A percentile compares a stretch with the other conserved stretches of the same genome.
These are phyloP conservation scores for Clavelina lepadiformis DNA, from an alignment of 23 tunicate genomes.

Conservation along the genomic window DNA sequence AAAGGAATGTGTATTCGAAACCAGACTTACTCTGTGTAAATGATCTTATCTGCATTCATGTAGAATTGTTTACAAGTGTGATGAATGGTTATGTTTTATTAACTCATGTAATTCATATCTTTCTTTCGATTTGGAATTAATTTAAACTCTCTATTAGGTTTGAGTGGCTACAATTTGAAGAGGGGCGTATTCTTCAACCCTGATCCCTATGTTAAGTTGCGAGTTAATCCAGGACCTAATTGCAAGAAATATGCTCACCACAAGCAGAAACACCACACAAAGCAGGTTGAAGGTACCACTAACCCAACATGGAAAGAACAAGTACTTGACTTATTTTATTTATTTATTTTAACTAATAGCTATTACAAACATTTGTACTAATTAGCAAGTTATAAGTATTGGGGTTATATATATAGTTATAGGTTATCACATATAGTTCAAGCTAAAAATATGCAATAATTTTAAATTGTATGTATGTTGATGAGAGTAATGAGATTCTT, in stretches of 20 bases:
- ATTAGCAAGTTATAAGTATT: not conserved
- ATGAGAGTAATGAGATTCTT: no score
- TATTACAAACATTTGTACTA: not conserved
- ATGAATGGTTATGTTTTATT: no score
- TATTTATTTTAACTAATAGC: not conserved
- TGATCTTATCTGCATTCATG: not conserved
- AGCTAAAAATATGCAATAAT: no score
- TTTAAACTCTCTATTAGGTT: conserved; percentile 16
- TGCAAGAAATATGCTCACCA: conserved; percentile 65
- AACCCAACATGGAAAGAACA: conserved; percentile 94
- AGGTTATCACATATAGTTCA: no score
- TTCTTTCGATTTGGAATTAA: no score
- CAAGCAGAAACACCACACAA: conserved; percentile 51
- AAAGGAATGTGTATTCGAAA: no score
- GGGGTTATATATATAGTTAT: not conserved
- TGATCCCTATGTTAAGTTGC: conserved; percentile 72
- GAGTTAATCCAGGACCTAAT: conserved; percentile 62
- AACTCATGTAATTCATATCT: no score
- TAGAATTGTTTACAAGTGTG: not conserved
- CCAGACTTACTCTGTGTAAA: no score
- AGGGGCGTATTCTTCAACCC: conserved; percentile 90
- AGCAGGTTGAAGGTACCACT: conserved; percentile 78
- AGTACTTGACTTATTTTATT: conserved; percentile 12
- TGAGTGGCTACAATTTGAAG: conserved; percentile 79
- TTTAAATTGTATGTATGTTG: no score